phyloP scores from a whole-genome alignment of 1,140 invertebrate genomes.

The Orchesella cincta region DNA sequence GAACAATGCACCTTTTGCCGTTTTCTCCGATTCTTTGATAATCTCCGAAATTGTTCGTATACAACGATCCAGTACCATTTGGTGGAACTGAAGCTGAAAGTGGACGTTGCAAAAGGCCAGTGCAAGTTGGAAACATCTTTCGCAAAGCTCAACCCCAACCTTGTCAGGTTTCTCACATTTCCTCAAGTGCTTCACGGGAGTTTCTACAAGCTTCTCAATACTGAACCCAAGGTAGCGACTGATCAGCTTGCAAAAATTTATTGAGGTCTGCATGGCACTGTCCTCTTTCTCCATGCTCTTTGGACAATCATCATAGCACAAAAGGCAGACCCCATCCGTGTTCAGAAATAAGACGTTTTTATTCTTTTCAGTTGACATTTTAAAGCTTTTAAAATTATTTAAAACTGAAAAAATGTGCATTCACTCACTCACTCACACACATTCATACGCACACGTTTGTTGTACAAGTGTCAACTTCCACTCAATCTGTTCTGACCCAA shows the following conservation, averaged over 20 bases:
- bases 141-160: not conserved
- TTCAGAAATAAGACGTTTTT: not conserved
- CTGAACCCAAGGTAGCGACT: not conserved
- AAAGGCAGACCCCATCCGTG: not conserved
- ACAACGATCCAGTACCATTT: constrained; percentile 10
- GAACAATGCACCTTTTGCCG: not conserved
- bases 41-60: not conserved
- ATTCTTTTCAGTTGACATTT: not conserved
- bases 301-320: not conserved
- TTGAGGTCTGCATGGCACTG: not conserved
- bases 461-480: too few relatives aligned
- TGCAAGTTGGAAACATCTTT: not conserved
- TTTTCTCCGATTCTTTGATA: not conserved
- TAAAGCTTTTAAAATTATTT: not conserved
- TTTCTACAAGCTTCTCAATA: not conserved
- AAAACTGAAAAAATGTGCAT: too few relatives aligned
- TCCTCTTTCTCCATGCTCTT: not conserved
- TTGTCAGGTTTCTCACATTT: not conserved
- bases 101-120: not conserved
- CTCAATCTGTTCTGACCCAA: too few relatives aligned
- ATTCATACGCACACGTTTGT: too few relatives aligned
- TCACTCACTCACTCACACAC: too few relatives aligned
- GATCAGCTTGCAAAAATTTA: not conserved
- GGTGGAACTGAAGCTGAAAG: not conserved
- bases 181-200: not conserved